These are phyloP conservation scores for Plestiodon gilberti DNA, from an alignment of 2,113 vertebrate genomes.

Conservation along the genomic window DNA sequence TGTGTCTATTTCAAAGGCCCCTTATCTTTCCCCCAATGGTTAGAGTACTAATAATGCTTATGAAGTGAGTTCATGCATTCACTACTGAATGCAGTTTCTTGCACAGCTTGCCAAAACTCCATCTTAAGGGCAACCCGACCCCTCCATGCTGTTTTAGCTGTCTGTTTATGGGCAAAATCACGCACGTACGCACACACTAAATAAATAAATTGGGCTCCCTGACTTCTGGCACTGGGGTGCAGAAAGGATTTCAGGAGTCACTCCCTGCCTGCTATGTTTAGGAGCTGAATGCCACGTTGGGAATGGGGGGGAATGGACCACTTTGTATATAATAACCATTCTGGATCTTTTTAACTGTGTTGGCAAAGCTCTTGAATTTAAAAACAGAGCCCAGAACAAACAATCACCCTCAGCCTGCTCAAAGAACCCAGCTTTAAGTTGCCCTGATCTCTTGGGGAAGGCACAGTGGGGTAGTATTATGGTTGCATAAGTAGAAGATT, in stretches of 20 bases:
- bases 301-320: neutral
- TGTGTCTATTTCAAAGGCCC: too few relatives aligned
- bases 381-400: conserved; percentile 47
- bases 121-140: neutral
- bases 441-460: conserved; percentile 35
- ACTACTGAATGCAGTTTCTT: neutral
- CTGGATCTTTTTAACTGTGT: conserved; percentile 51
- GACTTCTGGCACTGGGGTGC: too few relatives aligned
- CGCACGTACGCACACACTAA: neutral
- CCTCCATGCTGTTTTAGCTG: neutral
- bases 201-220: neutral
- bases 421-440: too few relatives aligned
- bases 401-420: conserved; percentile 38
- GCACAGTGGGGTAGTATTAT: conserved; percentile 18
- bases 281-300: neutral
- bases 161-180: neutral
- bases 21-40: too few relatives aligned
- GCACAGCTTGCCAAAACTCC: neutral
- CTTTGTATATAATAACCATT: neutral
- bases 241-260: too few relatives aligned
- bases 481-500: conserved; percentile 42
- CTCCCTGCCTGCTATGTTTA: neutral
- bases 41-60: too few relatives aligned
- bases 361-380: conserved; percentile 32
- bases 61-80: neutral